A percentile compares a stretch with the other conserved stretches of the same genome.
These are phyloP conservation scores for Odocoileus hemionus DNA, from an alignment of 2,113 vertebrate species.

Conservation along the genomic window DNA sequence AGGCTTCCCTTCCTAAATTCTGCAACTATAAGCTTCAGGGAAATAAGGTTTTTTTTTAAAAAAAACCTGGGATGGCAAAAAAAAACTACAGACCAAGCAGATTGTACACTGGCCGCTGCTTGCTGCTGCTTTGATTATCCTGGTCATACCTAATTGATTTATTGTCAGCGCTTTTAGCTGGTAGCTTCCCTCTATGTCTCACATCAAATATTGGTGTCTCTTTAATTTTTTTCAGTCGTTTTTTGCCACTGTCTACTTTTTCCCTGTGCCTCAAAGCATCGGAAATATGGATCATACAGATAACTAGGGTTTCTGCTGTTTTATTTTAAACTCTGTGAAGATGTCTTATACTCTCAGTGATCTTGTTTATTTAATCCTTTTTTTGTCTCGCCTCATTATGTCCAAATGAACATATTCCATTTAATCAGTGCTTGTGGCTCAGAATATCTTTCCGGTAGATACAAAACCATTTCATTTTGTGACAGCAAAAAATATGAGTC, in stretches of 20 bases:
- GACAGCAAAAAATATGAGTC: not conserved
- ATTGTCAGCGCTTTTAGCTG: constrained; percentile 32
- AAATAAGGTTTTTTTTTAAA: no score
- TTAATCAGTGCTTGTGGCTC: not conserved
- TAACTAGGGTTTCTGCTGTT: constrained; percentile 41
- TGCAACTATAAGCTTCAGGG: not conserved
- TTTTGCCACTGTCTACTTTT: constrained; percentile 24
- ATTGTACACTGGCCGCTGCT: not conserved
- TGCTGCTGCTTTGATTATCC: constrained; percentile 40
- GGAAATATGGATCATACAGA: constrained; percentile 11
- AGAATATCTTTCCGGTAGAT: not conserved
- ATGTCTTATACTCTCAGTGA: constrained; percentile 50
- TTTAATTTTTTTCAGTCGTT: not conserved
- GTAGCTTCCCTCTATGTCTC: constrained; percentile 30
- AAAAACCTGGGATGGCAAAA: not conserved
- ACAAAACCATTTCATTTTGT: not conserved
- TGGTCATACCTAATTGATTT: constrained; percentile 44
- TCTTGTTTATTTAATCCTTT: constrained; percentile 14
- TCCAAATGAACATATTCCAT: not conserved
- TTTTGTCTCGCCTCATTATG: constrained; percentile 14
- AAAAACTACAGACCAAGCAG: constrained; percentile 32
- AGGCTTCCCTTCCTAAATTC: not conserved
- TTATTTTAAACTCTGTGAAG: constrained; percentile 45
- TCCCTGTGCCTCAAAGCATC: constrained; percentile 31
- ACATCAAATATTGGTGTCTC: not conserved